Evolutionary conservation across 2,888 invertebrate genomes (phyloP), one percentile per base, ranked within the genome.

Genomic region (Dicranocentrus wangi): DNA sequence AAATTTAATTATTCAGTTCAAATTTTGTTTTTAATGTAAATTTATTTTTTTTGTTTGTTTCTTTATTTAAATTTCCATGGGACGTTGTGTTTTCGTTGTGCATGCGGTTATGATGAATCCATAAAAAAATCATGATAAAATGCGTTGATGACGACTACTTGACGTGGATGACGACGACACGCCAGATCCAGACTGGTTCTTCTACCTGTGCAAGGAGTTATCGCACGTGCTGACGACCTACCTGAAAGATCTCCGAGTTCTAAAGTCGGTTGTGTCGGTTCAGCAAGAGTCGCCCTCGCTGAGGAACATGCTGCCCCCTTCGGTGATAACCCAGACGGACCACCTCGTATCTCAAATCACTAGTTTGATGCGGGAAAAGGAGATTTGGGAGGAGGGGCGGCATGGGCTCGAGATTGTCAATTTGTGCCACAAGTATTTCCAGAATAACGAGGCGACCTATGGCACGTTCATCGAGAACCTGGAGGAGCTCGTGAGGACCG

Each of bases 171-270:
- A 47, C 47, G 47, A 39, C 39, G 13, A 39, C 13, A n/a, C 42
- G 13, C 8, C 21, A 85, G 85, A 85, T 77, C 83, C 84, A 42
- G 86, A 86, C 70, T 86, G 85, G 85, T 83, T 85, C 47, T 83
- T 83, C 79, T 85, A 83, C 73, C 60, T 84, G 43, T 81, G 69
- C 51, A 83, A 84, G 53, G 86, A 86, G 61, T 71, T 85, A 23
- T 63, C 63, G 2, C 72, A 72, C 68, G 83, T 42, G 43, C 17
- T 66, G 13, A 76, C 68, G 23, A 58, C 58, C 1, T 68, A 47
- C 27, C 60, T 81, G 13, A 81, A 80, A 15, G 83, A 84, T 32
- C 68, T 65, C 55, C 69, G 73, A n/a, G 21, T 60, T 10, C 61
- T 60, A 8, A 77, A 63, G n/a, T 15, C 25, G 8, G 5, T 55